These are phyloP conservation scores for Fopius arisanus DNA, from an alignment of 1,140 invertebrate species.

Conservation along the genomic window DNA sequence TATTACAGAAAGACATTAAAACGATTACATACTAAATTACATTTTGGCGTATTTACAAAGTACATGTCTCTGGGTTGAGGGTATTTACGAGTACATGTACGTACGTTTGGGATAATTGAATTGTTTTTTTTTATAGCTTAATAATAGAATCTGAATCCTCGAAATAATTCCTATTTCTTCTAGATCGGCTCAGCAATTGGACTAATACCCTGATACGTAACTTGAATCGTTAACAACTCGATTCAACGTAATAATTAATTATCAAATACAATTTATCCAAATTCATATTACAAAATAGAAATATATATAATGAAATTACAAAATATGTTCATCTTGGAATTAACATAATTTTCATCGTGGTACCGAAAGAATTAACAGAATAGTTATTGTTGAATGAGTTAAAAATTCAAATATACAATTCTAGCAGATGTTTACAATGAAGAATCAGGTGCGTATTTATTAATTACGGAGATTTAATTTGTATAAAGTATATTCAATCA, in stretches of 20 bases:
- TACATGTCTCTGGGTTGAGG: too few species aligned
- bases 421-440: not conserved
- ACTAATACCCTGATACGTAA: not conserved
- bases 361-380: not conserved
- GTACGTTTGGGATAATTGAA: not conserved
- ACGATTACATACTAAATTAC: not conserved
- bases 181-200: too few species aligned
- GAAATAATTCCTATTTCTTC: not conserved
- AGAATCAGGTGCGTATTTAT: not conserved
- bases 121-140: not conserved
- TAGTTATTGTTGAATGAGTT: not conserved
- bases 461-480: not conserved
- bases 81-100: not conserved
- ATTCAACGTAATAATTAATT: conserved; percentile 3
- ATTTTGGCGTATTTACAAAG: not conserved
- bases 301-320: conserved; percentile 6
- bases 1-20: not conserved
- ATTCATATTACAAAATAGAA: conserved; percentile 11
- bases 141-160: not conserved
- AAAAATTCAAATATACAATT: not conserved
- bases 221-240: not conserved
- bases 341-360: not conserved
- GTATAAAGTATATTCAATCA: not conserved
- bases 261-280: conserved; percentile 6
- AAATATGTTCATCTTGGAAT: conserved; percentile 3